Base-by-base conservation (phyloP, 2,113 vertebrate species). In the Epinephelus fuscoguttatus region DNA sequence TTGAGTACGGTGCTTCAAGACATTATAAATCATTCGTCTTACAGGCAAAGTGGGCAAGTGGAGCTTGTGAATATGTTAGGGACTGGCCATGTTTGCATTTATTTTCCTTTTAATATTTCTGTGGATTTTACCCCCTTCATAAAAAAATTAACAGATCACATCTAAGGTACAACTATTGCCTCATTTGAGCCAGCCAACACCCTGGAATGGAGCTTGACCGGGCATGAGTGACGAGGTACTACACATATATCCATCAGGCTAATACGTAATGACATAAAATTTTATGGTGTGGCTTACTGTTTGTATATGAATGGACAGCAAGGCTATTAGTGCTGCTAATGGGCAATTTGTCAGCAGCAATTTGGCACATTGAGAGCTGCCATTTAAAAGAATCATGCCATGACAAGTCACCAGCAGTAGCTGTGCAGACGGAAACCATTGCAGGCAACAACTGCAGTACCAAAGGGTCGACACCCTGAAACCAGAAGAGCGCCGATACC, bases 301-400 rank as follows among this genome's bases (percentile, higher is more conserved):
- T 82, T 84, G 47, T 86, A 70, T 77, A 77, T 73, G 47, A 73
- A 74, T 63, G 74, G 77, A 57, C 61, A 81, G 76, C 64, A 6
- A 85, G n/a, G 68, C 63, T 57, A 59, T 76, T 88, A 70, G 33
- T 55, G 67, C 30, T 59, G 55, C 60, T 86, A 86, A 86, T 84
- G 2, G 71, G 50, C 50, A 47, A 77, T 88, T 70, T 77, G 59
- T 84, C 52, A 57, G 57, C 23, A 19, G 71, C 49, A 56, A 70
- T 80, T 13, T 80, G 75, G 72, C 79, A 70, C 17, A 68, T 23
- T 80, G 21, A 82, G 27, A 67, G 69, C 8, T 68, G 27, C 53
- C 3, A 3, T 70, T 84, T 63, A 21, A 27, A 63, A 60, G 52
- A 67, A 67, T 77, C 25, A 45, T 23, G 30, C 17, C 18, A 59